Evolutionary conservation across 1,140 invertebrate species (phyloP), one percentile per base, ranked within the genome.

Genomic region (Scaptomyza montana): DNA sequence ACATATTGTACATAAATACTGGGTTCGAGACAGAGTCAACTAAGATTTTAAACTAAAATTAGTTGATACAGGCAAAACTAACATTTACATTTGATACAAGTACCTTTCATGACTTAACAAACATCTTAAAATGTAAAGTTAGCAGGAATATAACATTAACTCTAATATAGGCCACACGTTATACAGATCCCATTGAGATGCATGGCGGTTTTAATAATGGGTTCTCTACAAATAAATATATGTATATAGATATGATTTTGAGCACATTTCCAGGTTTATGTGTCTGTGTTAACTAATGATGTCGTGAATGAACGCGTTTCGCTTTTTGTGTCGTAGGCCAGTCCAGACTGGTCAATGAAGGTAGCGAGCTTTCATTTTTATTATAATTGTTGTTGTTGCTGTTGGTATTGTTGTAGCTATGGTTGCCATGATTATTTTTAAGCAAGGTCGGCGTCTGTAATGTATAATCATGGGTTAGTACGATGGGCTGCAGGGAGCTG

Each of bases 401-500:
- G 39, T 61, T 65, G 41, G 61, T 66, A 10, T 50, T 65, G 12
- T 55, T 71, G 9, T 69, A 54, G 28, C 13, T 69, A 39, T 49
- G 69, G 50, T 55, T 74, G 19, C 45, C 62, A 30, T 57, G 62
- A 49, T 67, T 73, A 36, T 63, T 78, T 10, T 68, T 78, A 25
- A 77, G 78, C 63, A 47, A 46, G 28, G 75, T 56, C 56, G 84
- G 76, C 56, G 77, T 67, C 62, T 87, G 84, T 43, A 87, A 61
- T 12, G 51, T 55, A 57, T 80, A 89, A 45, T 87, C 84, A 45
- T 78, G 74, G 28, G 69, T 45, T 39, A 87, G 28, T 16, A 80
- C 62, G 19, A 87, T 84, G 7, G 84, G 84, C 39, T 89, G 84
- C 66, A 87, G 36, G 5, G 60, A 61, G 63, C 84, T 89, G 28